Percentiles rank a stretch among this genome's conserved stretches.
Conservation (phyloP, 2,888 invertebrate species). For the Melikaiella ostensackeni region DNA sequence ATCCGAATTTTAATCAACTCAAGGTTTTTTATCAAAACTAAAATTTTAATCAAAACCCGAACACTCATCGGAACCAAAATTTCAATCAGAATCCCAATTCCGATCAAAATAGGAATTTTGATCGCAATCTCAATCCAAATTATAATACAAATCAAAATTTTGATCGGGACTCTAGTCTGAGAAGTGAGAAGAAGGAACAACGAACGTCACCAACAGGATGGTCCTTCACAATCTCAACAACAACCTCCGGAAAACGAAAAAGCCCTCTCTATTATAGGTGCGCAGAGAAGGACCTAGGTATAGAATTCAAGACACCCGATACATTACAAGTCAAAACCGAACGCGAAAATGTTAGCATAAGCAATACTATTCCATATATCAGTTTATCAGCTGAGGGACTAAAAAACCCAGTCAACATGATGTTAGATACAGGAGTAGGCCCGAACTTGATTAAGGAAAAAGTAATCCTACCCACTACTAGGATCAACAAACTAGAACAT, state of each 20-base stretch:
- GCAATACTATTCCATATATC: slow-evolving; percentile 1
- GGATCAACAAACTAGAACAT: slow-evolving; percentile 15
- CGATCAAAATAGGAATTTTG: too few relatives aligned
- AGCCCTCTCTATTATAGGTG: slow-evolving; percentile 31
- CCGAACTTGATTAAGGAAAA: slow-evolving; percentile 46
- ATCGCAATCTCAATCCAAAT: too few relatives aligned
- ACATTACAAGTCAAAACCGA: slow-evolving; percentile 12
- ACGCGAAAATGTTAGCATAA: slow-evolving; percentile 35
- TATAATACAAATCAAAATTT: too few relatives aligned
- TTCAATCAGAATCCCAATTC: too few relatives aligned
- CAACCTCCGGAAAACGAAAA: slow-evolving; percentile 21
- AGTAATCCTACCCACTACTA: not conserved
- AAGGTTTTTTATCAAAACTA: too few relatives aligned
- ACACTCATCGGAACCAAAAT: too few relatives aligned
- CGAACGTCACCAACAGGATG: not conserved
- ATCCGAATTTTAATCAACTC: too few relatives aligned
- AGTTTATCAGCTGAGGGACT: not conserved
- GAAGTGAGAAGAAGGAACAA: not conserved
- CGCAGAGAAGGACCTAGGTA: not conserved
- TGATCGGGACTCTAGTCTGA: too few relatives aligned
- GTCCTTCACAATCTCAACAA: too few relatives aligned
- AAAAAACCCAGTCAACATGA: slow-evolving; percentile 7
- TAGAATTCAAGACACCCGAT: not conserved
- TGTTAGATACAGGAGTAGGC: slow-evolving; percentile 45
- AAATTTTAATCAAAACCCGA: too few relatives aligned